phyloP scores from a whole-genome alignment of 2,888 invertebrate genomes.

The Heteromurus nitidus region DNA sequence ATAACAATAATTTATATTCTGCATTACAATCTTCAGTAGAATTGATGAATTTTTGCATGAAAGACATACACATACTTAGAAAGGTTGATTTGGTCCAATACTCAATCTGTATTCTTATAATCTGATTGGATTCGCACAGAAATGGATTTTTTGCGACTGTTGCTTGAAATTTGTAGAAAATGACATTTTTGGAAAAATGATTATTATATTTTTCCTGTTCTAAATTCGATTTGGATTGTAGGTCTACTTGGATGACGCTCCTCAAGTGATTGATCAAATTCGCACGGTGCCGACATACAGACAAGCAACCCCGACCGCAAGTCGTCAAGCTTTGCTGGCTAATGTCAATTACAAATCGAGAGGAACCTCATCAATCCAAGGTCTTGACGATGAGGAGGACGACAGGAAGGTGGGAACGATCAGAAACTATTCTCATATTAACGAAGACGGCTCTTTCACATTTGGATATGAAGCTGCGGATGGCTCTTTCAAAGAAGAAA shows the following conservation, averaged over 20 bases:
- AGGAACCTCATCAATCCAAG: slow-evolving; percentile 29
- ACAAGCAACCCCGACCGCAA: slow-evolving; percentile 69
- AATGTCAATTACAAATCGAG: slow-evolving; percentile 70
- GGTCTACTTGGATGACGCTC: slow-evolving; percentile 66
- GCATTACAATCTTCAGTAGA: no score
- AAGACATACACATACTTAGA: no score
- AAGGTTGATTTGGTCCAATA: no score
- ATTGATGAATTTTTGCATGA: no score
- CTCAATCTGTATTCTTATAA: no score
- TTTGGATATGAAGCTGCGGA: slow-evolving; percentile 83
- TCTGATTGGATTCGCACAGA: no score
- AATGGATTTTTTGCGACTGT: no score
- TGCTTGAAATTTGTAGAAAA: no score
- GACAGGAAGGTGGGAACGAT: slow-evolving; percentile 83
- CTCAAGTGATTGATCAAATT: slow-evolving; percentile 70
- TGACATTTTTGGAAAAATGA: background rate
- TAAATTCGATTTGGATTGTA: slow-evolving; percentile 29
- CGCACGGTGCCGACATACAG: slow-evolving; percentile 71
- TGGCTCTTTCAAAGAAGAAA: slow-evolving; percentile 91
- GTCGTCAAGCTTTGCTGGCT: slow-evolving; percentile 68
- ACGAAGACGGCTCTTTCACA: slow-evolving; percentile 89
- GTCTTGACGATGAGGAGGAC: slow-evolving; percentile 66
- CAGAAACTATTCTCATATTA: slow-evolving; percentile 87
- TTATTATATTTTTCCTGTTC: background rate
- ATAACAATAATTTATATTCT: no score